phyloP scores from a whole-genome alignment of 2,888 invertebrate genomes.

The Hyppa rectilinea region DNA sequence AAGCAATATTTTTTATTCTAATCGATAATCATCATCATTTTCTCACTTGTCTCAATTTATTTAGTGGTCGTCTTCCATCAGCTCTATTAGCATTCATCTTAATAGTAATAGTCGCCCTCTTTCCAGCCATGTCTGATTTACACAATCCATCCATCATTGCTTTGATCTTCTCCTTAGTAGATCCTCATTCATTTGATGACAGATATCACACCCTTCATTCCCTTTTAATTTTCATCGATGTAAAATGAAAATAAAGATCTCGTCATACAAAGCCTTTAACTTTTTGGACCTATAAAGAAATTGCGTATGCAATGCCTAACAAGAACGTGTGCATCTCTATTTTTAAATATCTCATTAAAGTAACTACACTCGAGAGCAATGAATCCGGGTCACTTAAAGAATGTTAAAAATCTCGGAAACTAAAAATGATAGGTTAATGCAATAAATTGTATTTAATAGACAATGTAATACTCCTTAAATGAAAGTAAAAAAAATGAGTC shows the following conservation, averaged over 20 bases:
- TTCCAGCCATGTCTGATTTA: neutral
- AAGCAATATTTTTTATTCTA: neutral
- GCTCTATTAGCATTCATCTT: neutral
- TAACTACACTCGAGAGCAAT: too few species aligned
- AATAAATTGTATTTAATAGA: too few species aligned
- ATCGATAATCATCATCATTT: neutral
- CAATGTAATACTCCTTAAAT: too few species aligned
- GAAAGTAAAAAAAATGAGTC: too few species aligned
- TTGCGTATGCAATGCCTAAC: slow-evolving; percentile 9
- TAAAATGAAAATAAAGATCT: slow-evolving; percentile 3
- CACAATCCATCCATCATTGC: neutral
- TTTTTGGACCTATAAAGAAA: slow-evolving; percentile 16
- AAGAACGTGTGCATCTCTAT: slow-evolving; percentile 26
- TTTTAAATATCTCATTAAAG: slow-evolving; percentile 35
- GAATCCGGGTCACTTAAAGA: too few species aligned
- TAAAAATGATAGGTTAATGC: too few species aligned
- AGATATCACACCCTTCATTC: too few species aligned
- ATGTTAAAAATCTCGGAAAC: too few species aligned
- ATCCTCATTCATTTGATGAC: too few species aligned
- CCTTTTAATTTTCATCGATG: neutral
- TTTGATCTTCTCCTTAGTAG: too few species aligned
- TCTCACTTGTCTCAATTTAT: neutral
- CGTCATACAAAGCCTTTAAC: neutral
- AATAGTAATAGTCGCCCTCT: neutral
- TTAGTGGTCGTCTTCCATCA: neutral